A percentile compares a stretch with the other conserved stretches of the same genome.
Conservation (phyloP, 2,113 vertebrate genomes). For the Hippocampus comes region DNA sequence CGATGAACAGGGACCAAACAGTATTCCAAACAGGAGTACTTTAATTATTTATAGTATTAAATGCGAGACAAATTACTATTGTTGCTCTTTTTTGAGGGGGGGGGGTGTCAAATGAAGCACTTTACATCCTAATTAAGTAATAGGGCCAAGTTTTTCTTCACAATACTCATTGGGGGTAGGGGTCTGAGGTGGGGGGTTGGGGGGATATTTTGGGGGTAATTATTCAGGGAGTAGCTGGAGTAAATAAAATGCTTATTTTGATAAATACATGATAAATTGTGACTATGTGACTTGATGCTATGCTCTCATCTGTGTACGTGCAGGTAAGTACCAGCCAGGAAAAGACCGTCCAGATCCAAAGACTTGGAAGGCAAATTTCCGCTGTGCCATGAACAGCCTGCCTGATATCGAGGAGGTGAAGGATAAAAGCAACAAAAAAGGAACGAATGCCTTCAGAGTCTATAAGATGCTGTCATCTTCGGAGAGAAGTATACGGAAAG, state of each 20-base stretch:
- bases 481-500: constrained; percentile 88
- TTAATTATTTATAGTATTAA: too few relatives aligned
- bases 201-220: background rate
- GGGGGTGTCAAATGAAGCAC: background rate
- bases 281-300: background rate
- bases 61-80: too few relatives aligned
- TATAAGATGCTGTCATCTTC: constrained; percentile 90
- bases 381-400: constrained; percentile 97
- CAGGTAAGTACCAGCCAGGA: constrained; percentile 87
- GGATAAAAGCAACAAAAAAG: constrained; percentile 93
- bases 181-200: too few relatives aligned
- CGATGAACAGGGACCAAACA: too few relatives aligned
- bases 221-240: background rate
- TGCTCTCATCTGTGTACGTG: background rate
- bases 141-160: background rate
- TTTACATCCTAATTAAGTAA: background rate
- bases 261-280: background rate
- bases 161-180: background rate
- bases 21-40: too few relatives aligned
- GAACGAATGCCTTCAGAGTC: constrained; percentile 96
- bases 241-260: too few relatives aligned
- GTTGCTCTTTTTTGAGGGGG: background rate
- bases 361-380: constrained; percentile 98
- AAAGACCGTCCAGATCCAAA: constrained; percentile 87
- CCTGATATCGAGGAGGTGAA: constrained; percentile 96